A percentile compares a stretch with the other conserved stretches of the same genome.
Evolutionary conservation across 2,797 vertebrate genomes (phyloP).

Genomic region (Sebastiscus tertius): DNA sequence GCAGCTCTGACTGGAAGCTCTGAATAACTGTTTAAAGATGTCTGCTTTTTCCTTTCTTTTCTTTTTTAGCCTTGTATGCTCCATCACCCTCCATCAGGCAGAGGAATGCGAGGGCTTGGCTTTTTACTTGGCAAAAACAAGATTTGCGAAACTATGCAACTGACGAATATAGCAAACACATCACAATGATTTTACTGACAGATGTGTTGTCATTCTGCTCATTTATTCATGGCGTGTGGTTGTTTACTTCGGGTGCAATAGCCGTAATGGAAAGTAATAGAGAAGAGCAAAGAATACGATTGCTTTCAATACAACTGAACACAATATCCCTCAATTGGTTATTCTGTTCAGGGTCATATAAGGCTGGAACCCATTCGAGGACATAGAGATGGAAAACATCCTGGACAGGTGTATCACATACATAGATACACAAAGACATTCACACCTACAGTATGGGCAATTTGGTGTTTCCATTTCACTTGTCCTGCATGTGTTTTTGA

Average conservation of each 20-base stretch:
- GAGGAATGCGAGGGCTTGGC: constrained; percentile 65
- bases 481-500: neutral
- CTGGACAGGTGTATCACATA: neutral
- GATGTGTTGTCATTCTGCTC: constrained; percentile 5
- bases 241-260: constrained; percentile 1
- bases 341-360: neutral
- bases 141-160: constrained; percentile 27
- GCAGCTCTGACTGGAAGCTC: constrained; percentile 51
- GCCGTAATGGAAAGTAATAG: neutral
- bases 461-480: neutral
- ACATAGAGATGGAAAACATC: neutral
- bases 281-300: neutral
- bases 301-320: neutral
- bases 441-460: neutral
- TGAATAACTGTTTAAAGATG: constrained; percentile 71
- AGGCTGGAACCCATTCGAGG: neutral
- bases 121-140: constrained; percentile 56
- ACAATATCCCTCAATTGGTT: no score
- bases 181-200: neutral
- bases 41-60: constrained; percentile 20
- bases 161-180: neutral
- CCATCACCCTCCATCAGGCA: constrained; percentile 50
- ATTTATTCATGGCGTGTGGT: neutral
- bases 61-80: constrained; percentile 27
- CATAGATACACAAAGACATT: neutral